Conservation (phyloP, 2,113 vertebrate genomes). For the Brachionichthys hirsutus region DNA sequence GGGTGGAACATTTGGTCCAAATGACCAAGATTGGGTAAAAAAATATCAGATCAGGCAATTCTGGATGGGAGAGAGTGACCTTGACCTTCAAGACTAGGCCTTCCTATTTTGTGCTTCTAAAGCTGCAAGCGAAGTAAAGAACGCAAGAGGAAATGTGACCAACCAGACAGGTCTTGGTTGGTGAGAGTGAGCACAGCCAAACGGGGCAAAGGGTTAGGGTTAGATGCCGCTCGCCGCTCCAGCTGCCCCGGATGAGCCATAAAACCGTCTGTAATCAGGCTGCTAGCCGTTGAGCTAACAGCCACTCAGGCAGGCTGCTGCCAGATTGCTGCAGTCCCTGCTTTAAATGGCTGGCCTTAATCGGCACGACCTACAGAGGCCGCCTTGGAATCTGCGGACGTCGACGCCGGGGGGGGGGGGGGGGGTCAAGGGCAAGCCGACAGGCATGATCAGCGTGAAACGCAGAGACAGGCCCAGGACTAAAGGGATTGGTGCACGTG, state of each 20-base stretch:
- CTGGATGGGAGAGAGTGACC: slow-evolving; percentile 10
- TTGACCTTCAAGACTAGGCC: slow-evolving; percentile 33
- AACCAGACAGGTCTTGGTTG: too few species aligned
- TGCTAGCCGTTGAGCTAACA: slow-evolving; percentile 36
- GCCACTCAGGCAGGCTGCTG: slow-evolving; percentile 21
- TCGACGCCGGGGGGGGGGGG: slow-evolving; percentile 28
- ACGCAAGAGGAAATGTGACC: too few species aligned
- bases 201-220: slow-evolving; percentile 11
- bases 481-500: slow-evolving; percentile 27
- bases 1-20: slow-evolving; percentile 1
- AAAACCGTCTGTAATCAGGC: slow-evolving; percentile 64
- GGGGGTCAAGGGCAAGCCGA: slow-evolving; percentile 44
- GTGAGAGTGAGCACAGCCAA: slow-evolving; percentile 18
- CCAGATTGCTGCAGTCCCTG: slow-evolving; percentile 37
- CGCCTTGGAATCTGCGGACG: slow-evolving; percentile 1
- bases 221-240: slow-evolving; percentile 18
- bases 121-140: slow-evolving; percentile 44
- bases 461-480: background rate
- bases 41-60: background rate
- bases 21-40: slow-evolving; percentile 6
- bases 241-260: slow-evolving; percentile 62
- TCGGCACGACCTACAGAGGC: slow-evolving; percentile 45
- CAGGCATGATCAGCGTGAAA: slow-evolving; percentile 26
- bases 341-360: slow-evolving; percentile 48
- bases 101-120: too few species aligned